Percentiles rank a stretch among this genome's conserved stretches.
These are phyloP conservation scores for Microhierax caerulescens DNA, from an alignment of 2,797 vertebrate genomes.

Conservation along the genomic window DNA sequence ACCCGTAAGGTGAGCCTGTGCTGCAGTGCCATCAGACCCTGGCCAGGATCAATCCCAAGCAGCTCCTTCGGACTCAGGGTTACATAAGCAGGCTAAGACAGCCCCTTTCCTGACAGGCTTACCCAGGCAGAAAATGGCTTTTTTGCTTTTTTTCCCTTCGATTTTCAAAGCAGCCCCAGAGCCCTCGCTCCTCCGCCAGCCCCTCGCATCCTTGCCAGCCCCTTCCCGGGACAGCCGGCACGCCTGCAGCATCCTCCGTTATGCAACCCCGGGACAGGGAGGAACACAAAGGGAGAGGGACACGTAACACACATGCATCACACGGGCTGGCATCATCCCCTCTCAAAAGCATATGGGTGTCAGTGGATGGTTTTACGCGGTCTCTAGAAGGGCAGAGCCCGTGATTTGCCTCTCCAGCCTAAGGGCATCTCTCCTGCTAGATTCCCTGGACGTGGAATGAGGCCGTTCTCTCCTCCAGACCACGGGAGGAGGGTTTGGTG, in stretches of 20 bases:
- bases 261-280: not conserved
- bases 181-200: not conserved
- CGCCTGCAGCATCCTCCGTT: not conserved
- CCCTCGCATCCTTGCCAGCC: not conserved
- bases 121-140: conserved; percentile 34
- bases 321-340: not conserved
- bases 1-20: not conserved
- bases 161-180: conserved; percentile 30
- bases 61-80: not conserved
- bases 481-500: not conserved
- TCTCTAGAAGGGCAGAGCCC: not conserved
- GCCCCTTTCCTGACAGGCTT: not conserved
- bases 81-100: conserved; percentile 38
- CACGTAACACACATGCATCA: not conserved
- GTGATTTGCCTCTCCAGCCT: not conserved
- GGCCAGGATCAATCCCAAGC: not conserved
- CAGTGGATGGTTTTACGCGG: fast-evolving
- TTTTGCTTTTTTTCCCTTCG: conserved; percentile 22
- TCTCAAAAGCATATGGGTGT: not conserved
- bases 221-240: not conserved
- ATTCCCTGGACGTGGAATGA: fast-evolving
- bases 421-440: not conserved
- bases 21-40: not conserved
- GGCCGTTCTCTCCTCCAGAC: not conserved
- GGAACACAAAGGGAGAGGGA: not conserved